Conservation (phyloP, 2,113 vertebrate genomes). For the Silurus asotus region DNA sequence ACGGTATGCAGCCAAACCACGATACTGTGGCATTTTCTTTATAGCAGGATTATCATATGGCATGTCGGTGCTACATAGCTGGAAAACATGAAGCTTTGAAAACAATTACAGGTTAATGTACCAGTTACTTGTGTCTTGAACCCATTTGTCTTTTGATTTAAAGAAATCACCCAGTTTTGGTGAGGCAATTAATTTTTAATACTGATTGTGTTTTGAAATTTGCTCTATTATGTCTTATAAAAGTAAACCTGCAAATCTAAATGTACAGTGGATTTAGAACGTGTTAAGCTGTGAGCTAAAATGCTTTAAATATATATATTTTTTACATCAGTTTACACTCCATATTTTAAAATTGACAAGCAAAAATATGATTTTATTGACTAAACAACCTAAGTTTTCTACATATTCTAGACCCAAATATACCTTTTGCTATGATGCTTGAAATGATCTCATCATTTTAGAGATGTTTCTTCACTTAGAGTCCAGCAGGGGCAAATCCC, state of each 20-base stretch:
- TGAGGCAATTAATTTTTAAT: neutral
- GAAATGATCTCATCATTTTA: no score
- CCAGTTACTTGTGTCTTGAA: neutral
- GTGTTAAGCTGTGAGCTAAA: no score
- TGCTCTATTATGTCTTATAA: neutral
- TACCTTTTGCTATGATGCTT: no score
- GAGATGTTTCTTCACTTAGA: no score
- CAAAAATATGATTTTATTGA: no score
- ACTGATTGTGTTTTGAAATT: neutral
- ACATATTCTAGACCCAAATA: no score
- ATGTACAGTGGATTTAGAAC: no score
- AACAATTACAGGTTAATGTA: neutral
- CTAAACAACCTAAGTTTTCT: no score
- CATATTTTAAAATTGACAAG: no score
- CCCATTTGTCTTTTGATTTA: neutral
- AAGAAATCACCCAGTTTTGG: neutral
- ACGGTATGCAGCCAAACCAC: constrained; percentile 75
- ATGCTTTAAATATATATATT: no score
- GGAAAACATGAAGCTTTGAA: neutral
- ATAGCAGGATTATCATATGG: neutral
- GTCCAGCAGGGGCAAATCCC: no score
- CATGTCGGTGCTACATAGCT: neutral
- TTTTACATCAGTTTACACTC: no score
- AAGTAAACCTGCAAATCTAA: neutral
- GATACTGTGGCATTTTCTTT: neutral